Conservation (phyloP, 2,888 invertebrate genomes). For the Cotesia congregata region DNA sequence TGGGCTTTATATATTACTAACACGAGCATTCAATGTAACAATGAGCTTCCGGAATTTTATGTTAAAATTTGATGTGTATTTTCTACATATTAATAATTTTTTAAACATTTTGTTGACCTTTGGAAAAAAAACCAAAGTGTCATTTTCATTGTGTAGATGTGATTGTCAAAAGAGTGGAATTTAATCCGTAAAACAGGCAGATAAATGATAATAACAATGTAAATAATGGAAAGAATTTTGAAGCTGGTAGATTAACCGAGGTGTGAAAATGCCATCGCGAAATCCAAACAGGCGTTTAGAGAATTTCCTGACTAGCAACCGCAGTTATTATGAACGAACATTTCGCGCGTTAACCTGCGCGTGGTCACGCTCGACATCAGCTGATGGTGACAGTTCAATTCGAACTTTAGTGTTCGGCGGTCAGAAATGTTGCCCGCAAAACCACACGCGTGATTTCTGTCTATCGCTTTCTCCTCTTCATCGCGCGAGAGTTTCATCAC, state of each 20-base stretch:
- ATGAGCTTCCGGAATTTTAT: slow-evolving; percentile 19
- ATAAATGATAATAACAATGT: slow-evolving; percentile 38
- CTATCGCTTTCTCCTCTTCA: slow-evolving; percentile 48
- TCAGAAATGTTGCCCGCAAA: slow-evolving; percentile 67
- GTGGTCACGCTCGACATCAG: slow-evolving; percentile 51
- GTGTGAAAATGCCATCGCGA: slow-evolving; percentile 51
- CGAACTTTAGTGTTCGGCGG: slow-evolving; percentile 69
- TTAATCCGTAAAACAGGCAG: slow-evolving; percentile 1
- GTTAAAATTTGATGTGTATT: too few relatives aligned
- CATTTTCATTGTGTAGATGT: too few relatives aligned
- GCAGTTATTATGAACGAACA: slow-evolving; percentile 66
- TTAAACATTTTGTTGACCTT: not conserved
- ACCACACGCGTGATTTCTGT: slow-evolving; percentile 68
- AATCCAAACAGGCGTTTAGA: slow-evolving; percentile 49
- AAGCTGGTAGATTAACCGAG: slow-evolving; percentile 14
- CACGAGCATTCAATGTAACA: slow-evolving; percentile 12
- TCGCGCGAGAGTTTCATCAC: not conserved
- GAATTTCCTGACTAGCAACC: slow-evolving; percentile 60
- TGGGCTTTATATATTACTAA: not conserved
- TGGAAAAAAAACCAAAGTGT: not conserved
- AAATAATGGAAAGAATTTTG: slow-evolving; percentile 15
- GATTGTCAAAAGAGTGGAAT: too few relatives aligned
- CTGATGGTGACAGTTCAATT: slow-evolving; percentile 71
- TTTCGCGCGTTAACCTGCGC: slow-evolving; percentile 57
- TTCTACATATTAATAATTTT: not conserved